phyloP scores from a whole-genome alignment of 1,140 invertebrate genomes.

The Orius laevigatus region DNA sequence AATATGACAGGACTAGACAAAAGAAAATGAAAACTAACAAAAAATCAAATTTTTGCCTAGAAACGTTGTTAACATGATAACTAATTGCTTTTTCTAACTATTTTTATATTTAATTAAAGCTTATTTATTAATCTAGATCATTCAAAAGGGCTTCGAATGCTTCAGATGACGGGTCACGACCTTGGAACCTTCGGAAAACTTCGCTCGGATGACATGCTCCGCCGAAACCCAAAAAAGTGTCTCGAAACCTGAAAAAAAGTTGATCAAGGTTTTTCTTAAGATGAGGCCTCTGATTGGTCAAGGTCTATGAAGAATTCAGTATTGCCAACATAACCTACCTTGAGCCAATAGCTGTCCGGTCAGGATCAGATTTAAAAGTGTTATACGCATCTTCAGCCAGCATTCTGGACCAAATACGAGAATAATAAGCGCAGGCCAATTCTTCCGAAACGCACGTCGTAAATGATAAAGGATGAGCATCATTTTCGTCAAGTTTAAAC shows the following conservation, averaged over 20 bases:
- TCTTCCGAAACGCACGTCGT: conserved; percentile 51
- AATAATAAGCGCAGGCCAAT: conserved; percentile 54
- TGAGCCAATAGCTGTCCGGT: neutral
- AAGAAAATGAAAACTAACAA: too few species aligned
- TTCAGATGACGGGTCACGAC: conserved; percentile 73
- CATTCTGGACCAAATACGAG: conserved; percentile 65
- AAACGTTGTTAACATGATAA: too few species aligned
- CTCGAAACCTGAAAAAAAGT: conserved; percentile 43
- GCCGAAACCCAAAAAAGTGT: conserved; percentile 71
- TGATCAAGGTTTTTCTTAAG: conserved; percentile 8
- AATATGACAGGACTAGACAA: too few species aligned
- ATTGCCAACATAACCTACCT: conserved; percentile 2
- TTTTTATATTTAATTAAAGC: too few species aligned
- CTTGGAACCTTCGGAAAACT: conserved; percentile 77
- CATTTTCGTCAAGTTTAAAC: conserved; percentile 53
- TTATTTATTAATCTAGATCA: too few species aligned
- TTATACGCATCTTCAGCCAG: conserved; percentile 77
- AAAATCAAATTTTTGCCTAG: too few species aligned
- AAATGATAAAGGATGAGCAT: conserved; percentile 66
- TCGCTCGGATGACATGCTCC: conserved; percentile 62
- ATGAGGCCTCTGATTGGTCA: neutral
- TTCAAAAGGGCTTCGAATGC: conserved; percentile 33
- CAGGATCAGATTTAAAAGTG: conserved; percentile 54
- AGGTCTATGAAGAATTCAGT: conserved; percentile 1
- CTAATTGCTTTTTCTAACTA: too few species aligned